Evolutionary conservation across 2,888 invertebrate species (phyloP).

Genomic region (Cantharis rustica): DNA sequence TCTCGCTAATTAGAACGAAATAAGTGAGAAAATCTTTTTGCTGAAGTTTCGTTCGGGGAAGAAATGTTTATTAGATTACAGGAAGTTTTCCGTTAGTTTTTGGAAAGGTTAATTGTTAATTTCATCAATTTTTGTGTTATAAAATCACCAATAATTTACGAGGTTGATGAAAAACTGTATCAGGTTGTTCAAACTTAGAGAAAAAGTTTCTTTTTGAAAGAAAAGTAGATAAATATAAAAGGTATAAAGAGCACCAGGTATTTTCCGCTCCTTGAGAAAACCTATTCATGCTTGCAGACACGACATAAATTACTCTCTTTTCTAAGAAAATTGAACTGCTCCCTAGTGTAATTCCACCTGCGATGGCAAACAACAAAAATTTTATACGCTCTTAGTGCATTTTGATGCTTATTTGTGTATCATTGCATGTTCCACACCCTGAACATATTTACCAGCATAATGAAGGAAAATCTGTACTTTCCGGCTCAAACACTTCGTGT

Average conservation of each 20-base stretch:
- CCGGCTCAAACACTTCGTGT: not conserved
- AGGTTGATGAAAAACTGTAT: not conserved
- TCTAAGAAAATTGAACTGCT: slow-evolving; percentile 18
- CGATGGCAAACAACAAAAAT: slow-evolving; percentile 1
- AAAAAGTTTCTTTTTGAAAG: not conserved
- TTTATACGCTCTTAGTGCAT: not conserved
- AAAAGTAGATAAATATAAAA: slow-evolving; percentile 12
- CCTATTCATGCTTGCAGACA: slow-evolving; percentile 4
- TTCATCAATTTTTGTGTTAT: not conserved
- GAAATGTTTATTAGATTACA: not conserved
- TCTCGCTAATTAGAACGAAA: not conserved
- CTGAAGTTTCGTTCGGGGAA: not conserved
- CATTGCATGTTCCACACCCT: not conserved
- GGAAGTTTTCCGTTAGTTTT: not conserved
- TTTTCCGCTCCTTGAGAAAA: slow-evolving; percentile 8
- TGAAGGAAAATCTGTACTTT: not conserved
- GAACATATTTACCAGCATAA: not conserved
- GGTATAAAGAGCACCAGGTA: slow-evolving; percentile 12
- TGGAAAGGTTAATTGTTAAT: not conserved
- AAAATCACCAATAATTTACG: not conserved
- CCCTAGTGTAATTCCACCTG: slow-evolving; percentile 12
- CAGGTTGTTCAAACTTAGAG: not conserved
- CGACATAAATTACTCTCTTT: slow-evolving; percentile 15
- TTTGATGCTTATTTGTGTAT: not conserved
- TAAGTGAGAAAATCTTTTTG: not conserved